Evolutionary conservation across 2,113 vertebrate genomes (phyloP), one percentile per base, ranked within the genome.

Genomic region (Elachura formosa): DNA sequence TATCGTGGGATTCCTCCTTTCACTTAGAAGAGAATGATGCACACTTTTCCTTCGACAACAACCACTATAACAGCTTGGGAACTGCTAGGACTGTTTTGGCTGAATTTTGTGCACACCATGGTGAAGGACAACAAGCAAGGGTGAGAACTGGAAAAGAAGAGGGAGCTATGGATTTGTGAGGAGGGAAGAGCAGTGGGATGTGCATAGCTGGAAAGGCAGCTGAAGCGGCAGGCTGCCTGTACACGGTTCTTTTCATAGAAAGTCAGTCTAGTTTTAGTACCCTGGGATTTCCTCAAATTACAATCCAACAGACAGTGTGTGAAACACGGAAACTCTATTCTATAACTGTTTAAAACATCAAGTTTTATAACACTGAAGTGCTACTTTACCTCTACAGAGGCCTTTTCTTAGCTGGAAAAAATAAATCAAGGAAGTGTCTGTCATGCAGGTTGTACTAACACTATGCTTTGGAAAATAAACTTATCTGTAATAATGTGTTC

Each of bases 141-240:
- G 13, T 31, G 46, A 63, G 52, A 36, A 22, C 2, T 4, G 33
- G 45, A 64, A 69, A 76, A 69, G 49, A 45, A 48, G 38, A 9
- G 4, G 16, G 16, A 68, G 11, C 14, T 34, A 9, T 34, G 45
- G 36, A 59, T 8, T 31, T 0, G 0, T 14, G 7, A 22, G 46
- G 16, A 62, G 29, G 58, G 18, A 22, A 72, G 22, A 28, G 22
- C 49, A 58, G 40, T 1, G 0, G 25, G 20, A 72, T 63, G 31
- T 4, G 2, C 1, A 3, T 7, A 29, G 41, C 40, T 11, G 11
- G 52, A 72, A 55, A 58, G 52, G 56, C 33, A 43, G 38, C 46
- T 66, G 26, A 72, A 1, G 2, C 51, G 64, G 43, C 78, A 88
- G 71, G 67, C 63, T 2, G 5, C 36, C 36, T 59, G 25, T 13